phyloP scores from a whole-genome alignment of 2,888 invertebrate genomes.

The Andrena marginata region DNA sequence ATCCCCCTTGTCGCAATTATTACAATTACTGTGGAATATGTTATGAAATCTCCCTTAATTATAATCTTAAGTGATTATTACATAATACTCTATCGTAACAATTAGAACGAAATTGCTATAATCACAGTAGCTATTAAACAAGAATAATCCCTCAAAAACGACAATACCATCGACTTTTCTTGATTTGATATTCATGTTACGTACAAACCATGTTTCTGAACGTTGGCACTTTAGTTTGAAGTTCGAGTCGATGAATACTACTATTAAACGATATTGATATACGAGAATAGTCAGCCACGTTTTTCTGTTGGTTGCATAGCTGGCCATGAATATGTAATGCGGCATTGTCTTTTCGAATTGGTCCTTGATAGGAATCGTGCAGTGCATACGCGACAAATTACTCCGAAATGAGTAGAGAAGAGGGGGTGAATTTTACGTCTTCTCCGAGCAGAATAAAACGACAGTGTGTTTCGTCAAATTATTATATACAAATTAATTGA shows the following conservation, averaged over 20 bases:
- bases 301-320: constrained; percentile 19
- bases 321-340: constrained; percentile 63
- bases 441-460: background rate
- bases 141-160: too few relatives aligned
- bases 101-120: too few relatives aligned
- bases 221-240: constrained; percentile 14
- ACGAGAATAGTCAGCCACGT: constrained; percentile 29
- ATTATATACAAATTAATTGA: too few relatives aligned
- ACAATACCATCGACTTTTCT: too few relatives aligned
- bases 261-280: constrained; percentile 9
- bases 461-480: background rate
- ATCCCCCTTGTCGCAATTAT: too few relatives aligned
- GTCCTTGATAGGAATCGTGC: constrained; percentile 53
- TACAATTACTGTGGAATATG: too few relatives aligned
- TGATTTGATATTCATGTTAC: too few relatives aligned
- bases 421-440: constrained; percentile 23
- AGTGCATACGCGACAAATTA: constrained; percentile 49
- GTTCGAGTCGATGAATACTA: background rate
- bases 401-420: constrained; percentile 31
- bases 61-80: too few relatives aligned
- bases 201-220: background rate
- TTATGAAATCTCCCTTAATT: too few relatives aligned
- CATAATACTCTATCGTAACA: too few relatives aligned
- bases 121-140: too few relatives aligned
- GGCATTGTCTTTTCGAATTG: constrained; percentile 67